A percentile compares a stretch with the other conserved stretches of the same genome.
Evolutionary conservation across 2,888 invertebrate species (phyloP).

Genomic region (Balanococcus diminutus): DNA sequence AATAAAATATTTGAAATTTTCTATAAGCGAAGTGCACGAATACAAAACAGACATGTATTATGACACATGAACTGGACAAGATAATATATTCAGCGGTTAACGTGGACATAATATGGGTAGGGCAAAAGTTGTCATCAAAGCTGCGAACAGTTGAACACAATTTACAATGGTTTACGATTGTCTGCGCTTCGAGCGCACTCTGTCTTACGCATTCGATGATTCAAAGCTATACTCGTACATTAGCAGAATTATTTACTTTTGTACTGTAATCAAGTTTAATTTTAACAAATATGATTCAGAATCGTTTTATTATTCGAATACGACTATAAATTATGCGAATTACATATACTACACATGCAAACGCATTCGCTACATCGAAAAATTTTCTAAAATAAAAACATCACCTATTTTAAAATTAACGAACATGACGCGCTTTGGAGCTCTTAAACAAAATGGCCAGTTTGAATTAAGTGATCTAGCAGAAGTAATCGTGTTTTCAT

Average conservation of each 20-base stretch:
- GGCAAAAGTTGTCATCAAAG: conserved; percentile 48
- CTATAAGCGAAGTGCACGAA: not conserved
- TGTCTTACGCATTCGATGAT: not conserved
- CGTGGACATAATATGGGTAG: conserved; percentile 47
- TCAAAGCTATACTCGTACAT: not conserved
- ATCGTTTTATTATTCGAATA: not conserved
- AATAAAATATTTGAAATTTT: conserved; percentile 39
- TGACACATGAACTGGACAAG: conserved; percentile 43
- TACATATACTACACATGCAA: not conserved
- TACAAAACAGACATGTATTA: conserved; percentile 35
- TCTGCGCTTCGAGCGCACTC: not conserved
- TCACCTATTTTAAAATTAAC: conserved; percentile 4
- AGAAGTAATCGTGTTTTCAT: not conserved
- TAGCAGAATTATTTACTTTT: conserved; percentile 1
- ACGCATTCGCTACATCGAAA: not conserved
- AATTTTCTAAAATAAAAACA: not conserved
- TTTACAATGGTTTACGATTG: conserved; percentile 42
- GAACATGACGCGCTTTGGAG: not conserved
- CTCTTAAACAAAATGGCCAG: not conserved
- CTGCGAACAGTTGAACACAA: conserved; percentile 33
- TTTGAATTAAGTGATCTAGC: conserved; percentile 2
- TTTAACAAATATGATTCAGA: conserved; percentile 2
- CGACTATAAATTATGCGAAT: not conserved
- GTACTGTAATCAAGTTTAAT: conserved; percentile 19
- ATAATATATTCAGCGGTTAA: conserved; percentile 44